Percentiles rank a stretch among this genome's conserved stretches.
phyloP scores from a whole-genome alignment of 2,797 vertebrate genomes.

The Lacerta bilineata region DNA sequence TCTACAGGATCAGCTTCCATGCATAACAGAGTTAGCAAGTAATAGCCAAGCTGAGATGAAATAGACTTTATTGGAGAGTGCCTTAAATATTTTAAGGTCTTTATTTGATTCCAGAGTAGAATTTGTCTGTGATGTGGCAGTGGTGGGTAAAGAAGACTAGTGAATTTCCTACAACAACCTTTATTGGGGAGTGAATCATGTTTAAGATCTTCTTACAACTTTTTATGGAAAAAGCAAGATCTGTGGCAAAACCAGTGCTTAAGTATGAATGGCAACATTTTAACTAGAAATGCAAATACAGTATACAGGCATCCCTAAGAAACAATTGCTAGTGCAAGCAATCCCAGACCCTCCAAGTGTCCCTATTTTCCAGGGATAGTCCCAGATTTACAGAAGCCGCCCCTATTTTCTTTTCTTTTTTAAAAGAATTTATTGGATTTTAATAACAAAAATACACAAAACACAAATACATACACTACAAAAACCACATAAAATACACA shows the following conservation, averaged over 20 bases:
- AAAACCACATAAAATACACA: no score
- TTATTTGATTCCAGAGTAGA: neutral
- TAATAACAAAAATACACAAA: no score
- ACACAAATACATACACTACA: no score
- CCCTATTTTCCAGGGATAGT: no score
- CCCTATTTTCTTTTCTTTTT: no score
- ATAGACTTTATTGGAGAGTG: neutral
- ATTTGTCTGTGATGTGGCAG: neutral
- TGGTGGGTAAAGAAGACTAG: neutral
- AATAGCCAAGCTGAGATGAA: neutral
- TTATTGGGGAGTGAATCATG: neutral
- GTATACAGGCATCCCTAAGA: neutral
- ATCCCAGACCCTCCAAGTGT: neutral
- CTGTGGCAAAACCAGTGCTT: neutral
- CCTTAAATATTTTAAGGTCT: neutral
- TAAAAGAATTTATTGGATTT: no score
- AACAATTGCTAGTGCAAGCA: neutral
- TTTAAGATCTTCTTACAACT: neutral
- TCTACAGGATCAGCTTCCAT: no score
- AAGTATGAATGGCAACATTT: neutral
- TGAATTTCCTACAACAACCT: neutral
- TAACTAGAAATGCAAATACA: neutral
- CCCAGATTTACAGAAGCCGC: no score
- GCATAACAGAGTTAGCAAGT: no score
- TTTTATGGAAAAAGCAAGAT: neutral